Evolutionary conservation across 2,797 vertebrate species (phyloP).

Genomic region (Spinibarbus caldwelli): DNA sequence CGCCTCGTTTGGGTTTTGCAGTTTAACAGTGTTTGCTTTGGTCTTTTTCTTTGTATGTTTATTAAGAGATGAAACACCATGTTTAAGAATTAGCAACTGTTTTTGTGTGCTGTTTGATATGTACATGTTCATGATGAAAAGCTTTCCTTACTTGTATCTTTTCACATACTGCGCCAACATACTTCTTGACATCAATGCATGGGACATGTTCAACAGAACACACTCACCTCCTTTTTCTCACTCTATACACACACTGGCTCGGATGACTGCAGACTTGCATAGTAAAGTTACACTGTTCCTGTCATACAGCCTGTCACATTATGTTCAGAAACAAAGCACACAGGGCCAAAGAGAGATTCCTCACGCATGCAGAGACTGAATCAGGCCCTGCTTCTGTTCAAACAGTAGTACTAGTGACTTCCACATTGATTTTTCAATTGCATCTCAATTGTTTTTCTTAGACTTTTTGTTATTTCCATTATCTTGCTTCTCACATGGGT

Average conservation of each 20-base stretch:
- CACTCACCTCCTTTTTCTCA: neutral
- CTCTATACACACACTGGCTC: constrained; percentile 40
- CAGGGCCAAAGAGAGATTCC: constrained; percentile 54
- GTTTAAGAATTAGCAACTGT: constrained; percentile 7
- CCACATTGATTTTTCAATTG: neutral
- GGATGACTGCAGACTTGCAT: constrained; percentile 20
- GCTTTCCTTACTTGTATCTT: constrained; percentile 66
- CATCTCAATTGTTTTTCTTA: neutral
- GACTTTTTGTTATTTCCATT: neutral
- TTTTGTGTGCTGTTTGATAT: neutral
- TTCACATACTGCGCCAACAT: constrained; percentile 74
- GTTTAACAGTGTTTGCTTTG: constrained; percentile 49
- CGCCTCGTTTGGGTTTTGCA: constrained; percentile 74
- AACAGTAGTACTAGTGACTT: neutral
- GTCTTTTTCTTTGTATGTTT: neutral
- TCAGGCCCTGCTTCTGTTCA: neutral
- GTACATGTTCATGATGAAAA: neutral
- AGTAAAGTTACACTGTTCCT: constrained; percentile 70
- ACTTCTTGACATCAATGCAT: constrained; percentile 42
- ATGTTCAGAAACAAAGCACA: constrained; percentile 59
- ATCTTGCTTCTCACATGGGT: neutral
- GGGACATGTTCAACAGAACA: constrained; percentile 11
- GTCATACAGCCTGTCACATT: constrained; percentile 67
- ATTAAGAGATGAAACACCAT: neutral
- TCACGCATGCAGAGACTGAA: neutral